phyloP scores from a whole-genome alignment of 2,113 vertebrate species.

The Maccullochella peelii region DNA sequence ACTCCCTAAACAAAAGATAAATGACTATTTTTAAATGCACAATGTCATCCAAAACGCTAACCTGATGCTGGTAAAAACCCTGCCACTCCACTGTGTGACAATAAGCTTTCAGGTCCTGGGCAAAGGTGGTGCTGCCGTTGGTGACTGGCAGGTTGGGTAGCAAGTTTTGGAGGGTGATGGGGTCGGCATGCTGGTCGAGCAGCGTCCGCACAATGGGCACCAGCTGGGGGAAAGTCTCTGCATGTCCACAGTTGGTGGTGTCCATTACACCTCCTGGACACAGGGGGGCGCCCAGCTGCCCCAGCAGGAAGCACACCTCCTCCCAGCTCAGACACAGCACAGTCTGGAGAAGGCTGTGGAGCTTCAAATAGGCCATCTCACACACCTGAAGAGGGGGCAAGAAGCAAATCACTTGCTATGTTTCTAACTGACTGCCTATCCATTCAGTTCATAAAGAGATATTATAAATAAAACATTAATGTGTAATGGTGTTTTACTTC shows the following conservation, averaged over 20 bases:
- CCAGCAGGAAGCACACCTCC: constrained; percentile 94
- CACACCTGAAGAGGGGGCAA: constrained; percentile 85
- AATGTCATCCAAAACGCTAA: constrained; percentile 69
- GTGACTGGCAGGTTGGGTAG: constrained; percentile 93
- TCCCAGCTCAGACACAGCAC: constrained; percentile 86
- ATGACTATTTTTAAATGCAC: constrained; percentile 22
- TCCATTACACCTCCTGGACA: constrained; percentile 74
- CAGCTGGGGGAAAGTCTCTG: constrained; percentile 88
- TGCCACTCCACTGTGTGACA: constrained; percentile 91
- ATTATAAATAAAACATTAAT: too few species aligned
- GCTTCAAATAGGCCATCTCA: constrained; percentile 92
- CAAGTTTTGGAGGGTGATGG: constrained; percentile 85
- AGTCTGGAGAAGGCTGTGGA: constrained; percentile 95
- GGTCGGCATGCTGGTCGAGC: constrained; percentile 91
- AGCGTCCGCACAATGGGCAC: constrained; percentile 92
- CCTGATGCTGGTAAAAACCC: constrained; percentile 91
- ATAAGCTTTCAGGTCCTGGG: constrained; percentile 93
- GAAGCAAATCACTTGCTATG: background rate
- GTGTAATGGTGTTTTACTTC: background rate
- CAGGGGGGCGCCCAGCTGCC: constrained; percentile 89
- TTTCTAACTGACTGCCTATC: background rate
- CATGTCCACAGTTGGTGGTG: constrained; percentile 12
- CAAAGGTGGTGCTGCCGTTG: constrained; percentile 95
- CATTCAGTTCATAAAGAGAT: background rate
- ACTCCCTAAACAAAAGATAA: constrained; percentile 40